phyloP scores from a whole-genome alignment of 2,113 vertebrate genomes.

The Thalassoma bifasciatum region DNA sequence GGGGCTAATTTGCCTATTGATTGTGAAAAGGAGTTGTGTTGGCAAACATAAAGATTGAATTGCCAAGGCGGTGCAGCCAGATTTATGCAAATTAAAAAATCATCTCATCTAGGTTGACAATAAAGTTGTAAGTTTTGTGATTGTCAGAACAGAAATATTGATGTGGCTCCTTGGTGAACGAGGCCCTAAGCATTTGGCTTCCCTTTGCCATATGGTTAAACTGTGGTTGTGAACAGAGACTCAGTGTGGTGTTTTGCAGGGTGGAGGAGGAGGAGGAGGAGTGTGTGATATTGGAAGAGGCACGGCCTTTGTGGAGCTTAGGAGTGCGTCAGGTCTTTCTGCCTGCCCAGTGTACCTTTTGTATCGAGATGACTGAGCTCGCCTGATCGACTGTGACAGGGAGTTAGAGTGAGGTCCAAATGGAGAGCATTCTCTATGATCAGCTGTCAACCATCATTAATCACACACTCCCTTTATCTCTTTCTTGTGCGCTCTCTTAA shows the following conservation, averaged over 20 bases:
- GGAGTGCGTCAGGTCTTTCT: constrained; percentile 68
- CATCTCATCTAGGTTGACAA: too few species aligned
- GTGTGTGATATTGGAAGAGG: constrained; percentile 69
- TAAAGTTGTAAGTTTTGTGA: too few species aligned
- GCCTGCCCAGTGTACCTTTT: constrained; percentile 77
- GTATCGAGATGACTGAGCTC: constrained; percentile 76
- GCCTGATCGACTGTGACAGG: constrained; percentile 79
- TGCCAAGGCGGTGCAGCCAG: too few species aligned
- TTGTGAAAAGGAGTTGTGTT: too few species aligned
- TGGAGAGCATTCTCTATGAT: constrained; percentile 79
- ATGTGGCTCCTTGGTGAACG: too few species aligned
- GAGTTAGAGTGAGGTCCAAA: constrained; percentile 76
- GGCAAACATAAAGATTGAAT: too few species aligned
- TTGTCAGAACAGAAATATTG: too few species aligned
- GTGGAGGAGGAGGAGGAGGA: constrained; percentile 6
- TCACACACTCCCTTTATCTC: constrained; percentile 76
- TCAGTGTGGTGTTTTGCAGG: constrained; percentile 32
- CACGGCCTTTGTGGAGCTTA: constrained; percentile 70
- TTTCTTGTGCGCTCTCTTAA: constrained; percentile 64
- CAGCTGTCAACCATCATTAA: constrained; percentile 81
- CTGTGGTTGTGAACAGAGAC: constrained; percentile 24
- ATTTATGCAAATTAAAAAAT: too few species aligned
- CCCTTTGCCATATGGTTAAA: too few species aligned
- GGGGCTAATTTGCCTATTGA: too few species aligned
- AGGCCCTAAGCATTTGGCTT: too few species aligned